Conservation (phyloP, 2,888 invertebrate genomes). For the Galerucella pusilla region DNA sequence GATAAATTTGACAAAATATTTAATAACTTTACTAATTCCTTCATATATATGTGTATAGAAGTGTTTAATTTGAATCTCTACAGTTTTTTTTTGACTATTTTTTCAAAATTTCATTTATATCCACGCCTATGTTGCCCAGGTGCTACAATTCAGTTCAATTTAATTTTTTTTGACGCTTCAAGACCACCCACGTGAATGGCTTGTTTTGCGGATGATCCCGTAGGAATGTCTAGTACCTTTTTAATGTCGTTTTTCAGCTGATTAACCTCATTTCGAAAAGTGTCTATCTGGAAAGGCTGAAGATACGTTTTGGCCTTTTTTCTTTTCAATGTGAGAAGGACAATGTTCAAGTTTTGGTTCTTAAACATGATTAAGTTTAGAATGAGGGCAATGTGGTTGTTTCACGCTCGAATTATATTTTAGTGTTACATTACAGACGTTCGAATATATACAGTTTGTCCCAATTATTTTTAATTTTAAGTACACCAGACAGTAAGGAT, state of each 20-base stretch:
- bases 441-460: background rate
- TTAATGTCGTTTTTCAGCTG: conserved; percentile 28
- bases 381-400: background rate
- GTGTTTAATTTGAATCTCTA: background rate
- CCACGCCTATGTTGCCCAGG: conserved; percentile 37
- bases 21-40: too few relatives aligned
- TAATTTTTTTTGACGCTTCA: conserved; percentile 44
- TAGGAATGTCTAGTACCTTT: conserved; percentile 24
- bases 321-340: background rate
- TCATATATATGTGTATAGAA: too few relatives aligned
- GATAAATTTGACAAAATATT: too few relatives aligned
- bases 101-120: background rate
- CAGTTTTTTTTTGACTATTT: background rate
- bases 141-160: conserved; percentile 39
- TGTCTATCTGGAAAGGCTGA: conserved; percentile 30
- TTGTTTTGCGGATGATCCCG: conserved; percentile 40
- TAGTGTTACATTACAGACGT: too few relatives aligned
- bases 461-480: too few relatives aligned
- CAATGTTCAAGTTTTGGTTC: background rate
- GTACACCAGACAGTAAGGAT: too few relatives aligned
- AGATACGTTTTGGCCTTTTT: conserved; percentile 19
- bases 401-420: background rate
- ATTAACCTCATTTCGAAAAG: conserved; percentile 35
- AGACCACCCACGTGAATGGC: conserved; percentile 43
- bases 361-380: conserved; percentile 18